phyloP scores from a whole-genome alignment of 2,888 invertebrate species.

The Epirrhoe alternata region DNA sequence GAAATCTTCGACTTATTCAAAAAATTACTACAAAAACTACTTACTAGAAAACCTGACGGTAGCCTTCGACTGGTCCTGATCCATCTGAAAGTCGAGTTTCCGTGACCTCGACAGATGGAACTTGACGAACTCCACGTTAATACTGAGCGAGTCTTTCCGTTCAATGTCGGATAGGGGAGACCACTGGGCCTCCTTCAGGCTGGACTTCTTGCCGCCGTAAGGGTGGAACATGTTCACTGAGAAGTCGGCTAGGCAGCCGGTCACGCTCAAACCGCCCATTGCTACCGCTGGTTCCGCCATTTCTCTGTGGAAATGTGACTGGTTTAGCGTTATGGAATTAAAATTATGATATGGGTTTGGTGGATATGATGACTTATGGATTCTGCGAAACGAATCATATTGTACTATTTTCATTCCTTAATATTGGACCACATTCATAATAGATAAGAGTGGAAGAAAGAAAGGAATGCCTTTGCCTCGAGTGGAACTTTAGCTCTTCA shows the following conservation, averaged over 20 bases:
- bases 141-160: slow-evolving; percentile 97
- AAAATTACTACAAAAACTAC: slow-evolving; percentile 48
- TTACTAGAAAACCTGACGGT: slow-evolving; percentile 96
- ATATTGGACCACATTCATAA: too few relatives aligned
- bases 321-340: neutral
- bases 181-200: slow-evolving; percentile 90
- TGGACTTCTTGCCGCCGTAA: slow-evolving; percentile 96
- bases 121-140: slow-evolving; percentile 98
- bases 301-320: slow-evolving; percentile 69
- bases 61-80: slow-evolving; percentile 91
- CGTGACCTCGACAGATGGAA: slow-evolving; percentile 96
- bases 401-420: too few relatives aligned
- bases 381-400: too few relatives aligned
- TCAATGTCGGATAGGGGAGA: slow-evolving; percentile 94
- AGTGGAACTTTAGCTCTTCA: slow-evolving; percentile 84
- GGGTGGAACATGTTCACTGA: slow-evolving; percentile 99
- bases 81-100: slow-evolving; percentile 92
- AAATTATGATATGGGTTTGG: too few relatives aligned
- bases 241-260: slow-evolving; percentile 98
- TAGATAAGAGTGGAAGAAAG: neutral
- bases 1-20: slow-evolving; percentile 88
- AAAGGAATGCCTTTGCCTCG: neutral
- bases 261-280: slow-evolving; percentile 95
- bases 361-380: too few relatives aligned
- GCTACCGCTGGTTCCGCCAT: slow-evolving; percentile 87